Evolutionary conservation across 1,140 invertebrate genomes (phyloP), one percentile per base, ranked within the genome.

Genomic region (Diuraphis noxia): DNA sequence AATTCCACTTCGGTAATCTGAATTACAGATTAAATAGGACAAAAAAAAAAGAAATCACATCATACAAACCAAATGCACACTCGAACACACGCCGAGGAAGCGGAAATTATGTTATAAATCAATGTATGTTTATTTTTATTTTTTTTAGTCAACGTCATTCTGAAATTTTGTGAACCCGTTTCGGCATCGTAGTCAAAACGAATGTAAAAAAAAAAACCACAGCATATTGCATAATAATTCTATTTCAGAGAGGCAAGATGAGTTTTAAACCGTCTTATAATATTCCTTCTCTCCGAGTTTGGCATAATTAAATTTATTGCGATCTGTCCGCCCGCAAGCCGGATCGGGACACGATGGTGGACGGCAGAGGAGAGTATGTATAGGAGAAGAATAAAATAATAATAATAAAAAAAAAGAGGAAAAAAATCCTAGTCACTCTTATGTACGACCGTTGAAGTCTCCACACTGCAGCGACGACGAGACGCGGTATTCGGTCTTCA

Each of bases 281-380:
- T 85, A 38, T 38, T 63, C 85, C 49, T 87, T 63, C 36, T 56
- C 8, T 25, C 23, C 9, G 46, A 9, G 30, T 72, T 79, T 52
- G 77, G 89, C 77, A 91, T 91, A 91, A 91, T 91, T 91, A 91
- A 91, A 91, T 82, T 91, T 91, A 91, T 91, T 91, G 89, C 89
- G 89, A 91, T 63, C 72, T 38, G 89, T 81, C 72, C 17, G 89
- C 79, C 88, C 88, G 34, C 40, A 52, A 17, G 72, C n/a, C 25
- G 23, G 88, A 46, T 46, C n/a, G 43, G n/a, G 34, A 52, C 43
- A 43, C 38, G 38, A 72, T 72, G 25, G 30, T 23, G 5, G 56
- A 79, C 79, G 79, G 36, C 9, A 2, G 79, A 81, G 23, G 34
- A 46, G 41, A 46, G 43, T 19, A 34, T 34, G 43, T 19, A 34